Conservation (phyloP, 2,113 vertebrate genomes). For the Eublepharis macularius region DNA sequence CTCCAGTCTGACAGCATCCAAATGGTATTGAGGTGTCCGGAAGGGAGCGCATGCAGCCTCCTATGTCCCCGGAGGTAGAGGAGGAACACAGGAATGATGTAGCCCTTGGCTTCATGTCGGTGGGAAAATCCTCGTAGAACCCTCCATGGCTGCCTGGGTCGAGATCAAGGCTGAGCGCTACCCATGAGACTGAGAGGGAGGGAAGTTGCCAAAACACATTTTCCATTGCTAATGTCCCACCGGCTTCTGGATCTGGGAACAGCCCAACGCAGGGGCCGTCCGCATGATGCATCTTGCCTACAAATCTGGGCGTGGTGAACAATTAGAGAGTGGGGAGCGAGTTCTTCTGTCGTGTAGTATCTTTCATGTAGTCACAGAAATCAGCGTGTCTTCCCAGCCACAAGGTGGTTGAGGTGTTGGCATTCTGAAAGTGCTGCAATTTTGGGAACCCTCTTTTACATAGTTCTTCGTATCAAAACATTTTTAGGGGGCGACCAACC, state of each 20-base stretch:
- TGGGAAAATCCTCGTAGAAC: constrained; percentile 52
- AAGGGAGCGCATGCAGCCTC: neutral
- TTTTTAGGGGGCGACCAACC: neutral
- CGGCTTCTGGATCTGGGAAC: constrained; percentile 31
- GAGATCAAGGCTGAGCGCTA: constrained; percentile 5
- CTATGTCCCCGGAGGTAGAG: neutral
- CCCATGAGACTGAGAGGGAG: constrained; percentile 23
- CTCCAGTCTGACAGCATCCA: constrained; percentile 38
- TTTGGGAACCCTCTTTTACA: neutral
- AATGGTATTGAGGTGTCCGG: constrained; percentile 10
- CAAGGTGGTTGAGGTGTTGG: neutral
- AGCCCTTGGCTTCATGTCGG: constrained; percentile 7
- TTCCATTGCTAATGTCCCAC: constrained; percentile 24
- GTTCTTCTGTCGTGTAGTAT: neutral
- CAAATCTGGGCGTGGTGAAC: neutral
- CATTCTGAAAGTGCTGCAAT: no score
- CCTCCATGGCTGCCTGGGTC: neutral
- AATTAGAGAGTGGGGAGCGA: neutral
- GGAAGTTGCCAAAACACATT: neutral
- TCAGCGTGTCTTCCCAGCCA: neutral
- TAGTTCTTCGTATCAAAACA: neutral
- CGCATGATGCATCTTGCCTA: neutral
- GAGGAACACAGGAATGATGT: neutral
- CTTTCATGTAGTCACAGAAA: neutral
- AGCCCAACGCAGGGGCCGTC: rapidly evolving